These are phyloP conservation scores for Intellagama lesueurii DNA, from an alignment of 2,797 vertebrate species.

Conservation along the genomic window DNA sequence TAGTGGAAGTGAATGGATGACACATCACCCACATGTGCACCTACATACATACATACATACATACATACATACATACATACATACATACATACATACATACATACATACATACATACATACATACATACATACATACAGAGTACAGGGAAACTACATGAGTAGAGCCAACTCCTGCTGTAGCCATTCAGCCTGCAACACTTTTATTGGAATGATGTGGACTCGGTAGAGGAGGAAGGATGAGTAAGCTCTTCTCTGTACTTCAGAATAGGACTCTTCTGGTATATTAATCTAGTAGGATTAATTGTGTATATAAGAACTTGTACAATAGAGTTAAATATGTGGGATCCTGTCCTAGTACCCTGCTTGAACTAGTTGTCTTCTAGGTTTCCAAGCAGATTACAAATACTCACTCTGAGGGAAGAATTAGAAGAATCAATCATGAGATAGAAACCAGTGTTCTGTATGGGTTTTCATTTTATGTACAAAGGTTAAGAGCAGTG, in stretches of 20 bases:
- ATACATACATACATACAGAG: no score
- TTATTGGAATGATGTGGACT: not conserved
- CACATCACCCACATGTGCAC: no score
- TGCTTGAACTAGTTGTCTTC: not conserved
- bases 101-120: no score
- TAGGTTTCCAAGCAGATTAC: not conserved
- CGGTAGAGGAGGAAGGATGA: not conserved
- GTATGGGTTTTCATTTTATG: not conserved
- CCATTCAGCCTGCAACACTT: not conserved
- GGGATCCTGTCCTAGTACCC: not conserved
- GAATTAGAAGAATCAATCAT: not conserved
- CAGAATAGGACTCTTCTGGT: constrained; percentile 2
- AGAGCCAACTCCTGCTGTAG: not conserved
- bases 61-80: no score
- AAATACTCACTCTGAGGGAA: not conserved
- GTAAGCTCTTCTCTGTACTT: not conserved
- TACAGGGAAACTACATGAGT: not conserved
- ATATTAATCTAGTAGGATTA: not conserved
- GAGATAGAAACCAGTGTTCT: not conserved
- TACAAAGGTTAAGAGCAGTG: not conserved
- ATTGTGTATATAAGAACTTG: not conserved
- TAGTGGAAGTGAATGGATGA: no score
- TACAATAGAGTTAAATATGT: not conserved
- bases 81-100: no score
- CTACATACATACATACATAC: no score